Percentiles rank a stretch among this genome's conserved stretches.
Conservation (phyloP, 2,797 vertebrate species). For the Apogon hyalosoma region DNA sequence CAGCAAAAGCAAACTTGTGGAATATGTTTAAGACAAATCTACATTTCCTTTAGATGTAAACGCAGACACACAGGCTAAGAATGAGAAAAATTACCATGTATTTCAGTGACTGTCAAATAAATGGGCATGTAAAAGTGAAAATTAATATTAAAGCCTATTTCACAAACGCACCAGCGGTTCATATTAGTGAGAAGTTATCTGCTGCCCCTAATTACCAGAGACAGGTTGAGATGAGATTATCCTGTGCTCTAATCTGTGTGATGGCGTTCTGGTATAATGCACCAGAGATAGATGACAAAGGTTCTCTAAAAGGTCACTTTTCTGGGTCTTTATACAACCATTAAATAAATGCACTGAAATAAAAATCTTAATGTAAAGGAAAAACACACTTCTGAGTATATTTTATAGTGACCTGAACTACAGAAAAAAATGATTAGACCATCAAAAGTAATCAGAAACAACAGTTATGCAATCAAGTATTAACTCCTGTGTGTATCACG, state of each 20-base stretch:
- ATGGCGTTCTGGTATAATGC: slow-evolving; percentile 48
- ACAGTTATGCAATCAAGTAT: too few species aligned
- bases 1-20: slow-evolving; percentile 14
- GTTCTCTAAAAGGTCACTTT: slow-evolving; percentile 12
- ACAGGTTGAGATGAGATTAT: slow-evolving; percentile 66
- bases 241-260: slow-evolving; percentile 44
- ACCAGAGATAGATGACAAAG: slow-evolving; percentile 29
- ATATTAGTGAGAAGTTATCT: slow-evolving; percentile 49
- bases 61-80: background rate
- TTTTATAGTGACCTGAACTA: too few species aligned
- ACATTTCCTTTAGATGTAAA: slow-evolving; percentile 13
- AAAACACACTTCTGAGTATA: too few species aligned
- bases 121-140: slow-evolving; percentile 13
- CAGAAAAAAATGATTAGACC: too few species aligned
- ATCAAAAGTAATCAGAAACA: too few species aligned
- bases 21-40: slow-evolving; percentile 18
- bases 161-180: slow-evolving; percentile 45
- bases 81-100: slow-evolving; percentile 14
- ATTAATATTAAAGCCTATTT: slow-evolving; percentile 42
- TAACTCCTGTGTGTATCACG: too few species aligned
- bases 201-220: slow-evolving; percentile 62
- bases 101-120: slow-evolving; percentile 28
- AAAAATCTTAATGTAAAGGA: background rate
- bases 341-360: slow-evolving; percentile 13
- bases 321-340: background rate